phyloP scores from a whole-genome alignment of 2,797 vertebrate genomes.

The Danio tinwini region DNA sequence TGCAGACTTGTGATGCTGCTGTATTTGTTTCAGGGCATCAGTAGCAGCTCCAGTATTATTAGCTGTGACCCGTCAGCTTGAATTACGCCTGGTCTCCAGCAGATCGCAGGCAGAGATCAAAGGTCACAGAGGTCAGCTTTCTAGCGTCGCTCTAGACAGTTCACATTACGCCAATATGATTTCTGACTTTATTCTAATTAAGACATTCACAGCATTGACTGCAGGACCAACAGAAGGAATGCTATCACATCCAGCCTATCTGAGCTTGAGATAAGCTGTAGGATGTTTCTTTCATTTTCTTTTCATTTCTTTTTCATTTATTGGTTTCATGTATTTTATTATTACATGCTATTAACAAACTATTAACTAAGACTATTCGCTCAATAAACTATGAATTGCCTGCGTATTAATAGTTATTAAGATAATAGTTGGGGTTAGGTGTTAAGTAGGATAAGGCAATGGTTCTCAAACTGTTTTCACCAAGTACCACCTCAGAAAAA shows the following conservation, averaged over 20 bases:
- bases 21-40: background rate
- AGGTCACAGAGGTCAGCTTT: conserved; percentile 43
- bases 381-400: too few relatives aligned
- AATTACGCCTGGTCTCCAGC: conserved; percentile 50
- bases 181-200: conserved; percentile 42
- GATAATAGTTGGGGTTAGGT: too few relatives aligned
- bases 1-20: background rate
- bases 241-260: conserved; percentile 2
- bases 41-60: background rate
- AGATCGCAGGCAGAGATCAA: conserved; percentile 51
- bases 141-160: conserved; percentile 37
- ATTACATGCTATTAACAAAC: too few relatives aligned
- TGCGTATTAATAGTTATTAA: too few relatives aligned
- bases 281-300: background rate
- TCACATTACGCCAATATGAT: conserved; percentile 49
- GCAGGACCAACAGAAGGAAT: background rate
- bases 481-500: too few relatives aligned
- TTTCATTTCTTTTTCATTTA: background rate
- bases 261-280: background rate
- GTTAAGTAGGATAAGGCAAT: too few relatives aligned
- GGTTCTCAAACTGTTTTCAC: too few relatives aligned
- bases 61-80: conserved; percentile 8
- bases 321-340: too few relatives aligned
- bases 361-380: too few relatives aligned
- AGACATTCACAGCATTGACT: conserved; percentile 4